Evolutionary conservation across 2,888 invertebrate species (phyloP), one percentile per base, ranked within the genome.

Genomic region (Ochropleura leucogaster): DNA sequence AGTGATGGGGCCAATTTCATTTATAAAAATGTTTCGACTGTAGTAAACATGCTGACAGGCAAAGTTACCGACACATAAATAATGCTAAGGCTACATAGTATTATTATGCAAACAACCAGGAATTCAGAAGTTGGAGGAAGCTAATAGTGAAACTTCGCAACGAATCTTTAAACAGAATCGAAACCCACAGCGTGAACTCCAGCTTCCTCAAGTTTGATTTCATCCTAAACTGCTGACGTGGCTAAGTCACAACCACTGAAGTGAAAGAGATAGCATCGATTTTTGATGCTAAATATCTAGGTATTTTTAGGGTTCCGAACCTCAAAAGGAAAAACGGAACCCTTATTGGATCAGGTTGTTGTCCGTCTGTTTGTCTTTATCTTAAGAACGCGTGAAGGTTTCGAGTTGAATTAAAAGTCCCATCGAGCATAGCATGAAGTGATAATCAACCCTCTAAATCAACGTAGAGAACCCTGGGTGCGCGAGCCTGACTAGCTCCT

Each of bases 101-200:
- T 59, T 7, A 16, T 8, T 30, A 20, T 3, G 16, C 20, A 44
- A 10, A 67, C 20, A 44, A 12, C 18, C 18, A 60, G 30, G 30
- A 68, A 68, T 20, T 68, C 20, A 44, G 8, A 20, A 68, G 6
- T 55, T 49, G 47, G 20, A 10, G 66, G 66, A 47, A 47, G 12
- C 14, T 10, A 60, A 60, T 42, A 16, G 40, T 40, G 7, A 16
- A 65, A 47, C 47, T 69, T 47, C 16, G 40, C 66, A 40, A 65
- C 49, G n/a, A 49, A 65, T 47, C n/a, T 47, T 16, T 47, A 42
- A 69, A 67, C 16, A n/a, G 18, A 30, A 18, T 30, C 16, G 1
- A 47, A 46, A n/a, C n/a, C 20, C 18, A 18, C 8, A 44, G 16
- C 42, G 16, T 10, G 12, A 42, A 66, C 20, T 20, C 8, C 8